A percentile compares a stretch with the other conserved stretches of the same genome.
phyloP scores from a whole-genome alignment of 2,888 invertebrate genomes.

The Callinectes sapidus region DNA sequence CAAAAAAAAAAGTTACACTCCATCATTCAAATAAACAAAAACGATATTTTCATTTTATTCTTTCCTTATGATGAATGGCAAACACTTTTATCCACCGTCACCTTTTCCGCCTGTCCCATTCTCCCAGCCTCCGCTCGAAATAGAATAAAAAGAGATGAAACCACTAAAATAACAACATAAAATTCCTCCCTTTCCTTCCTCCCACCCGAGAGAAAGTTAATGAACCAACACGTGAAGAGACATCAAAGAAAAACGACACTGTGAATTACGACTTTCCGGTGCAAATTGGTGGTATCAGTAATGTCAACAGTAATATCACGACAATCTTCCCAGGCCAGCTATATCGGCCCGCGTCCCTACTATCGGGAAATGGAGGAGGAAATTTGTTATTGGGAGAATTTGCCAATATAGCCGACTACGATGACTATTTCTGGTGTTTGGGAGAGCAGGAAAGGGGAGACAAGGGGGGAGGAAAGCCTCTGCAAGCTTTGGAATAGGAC shows the following conservation, averaged over 20 bases:
- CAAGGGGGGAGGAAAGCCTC: neutral
- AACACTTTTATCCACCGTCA: no score
- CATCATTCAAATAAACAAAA: neutral
- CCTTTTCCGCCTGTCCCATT: no score
- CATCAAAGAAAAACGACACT: neutral
- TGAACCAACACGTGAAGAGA: neutral
- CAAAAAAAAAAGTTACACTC: neutral
- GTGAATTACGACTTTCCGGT: neutral
- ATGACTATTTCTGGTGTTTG: constrained; percentile 22
- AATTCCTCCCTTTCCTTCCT: no score
- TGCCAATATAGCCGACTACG: neutral
- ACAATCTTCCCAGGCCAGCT: neutral
- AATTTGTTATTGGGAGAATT: constrained; percentile 34
- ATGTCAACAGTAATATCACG: constrained; percentile 12
- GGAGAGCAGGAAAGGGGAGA: neutral
- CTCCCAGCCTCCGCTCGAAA: neutral
- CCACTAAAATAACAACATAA: no score
- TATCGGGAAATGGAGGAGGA: constrained; percentile 22
- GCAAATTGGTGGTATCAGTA: constrained; percentile 5
- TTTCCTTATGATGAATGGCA: neutral
- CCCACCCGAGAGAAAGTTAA: neutral
- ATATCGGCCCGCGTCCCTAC: constrained; percentile 4
- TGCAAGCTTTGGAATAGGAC: neutral
- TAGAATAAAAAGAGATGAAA: neutral
- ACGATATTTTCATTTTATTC: neutral